Percentiles rank a stretch among this genome's conserved stretches.
Conservation (phyloP, 2,113 vertebrate species). For the Brachypteracias leptosomus region DNA sequence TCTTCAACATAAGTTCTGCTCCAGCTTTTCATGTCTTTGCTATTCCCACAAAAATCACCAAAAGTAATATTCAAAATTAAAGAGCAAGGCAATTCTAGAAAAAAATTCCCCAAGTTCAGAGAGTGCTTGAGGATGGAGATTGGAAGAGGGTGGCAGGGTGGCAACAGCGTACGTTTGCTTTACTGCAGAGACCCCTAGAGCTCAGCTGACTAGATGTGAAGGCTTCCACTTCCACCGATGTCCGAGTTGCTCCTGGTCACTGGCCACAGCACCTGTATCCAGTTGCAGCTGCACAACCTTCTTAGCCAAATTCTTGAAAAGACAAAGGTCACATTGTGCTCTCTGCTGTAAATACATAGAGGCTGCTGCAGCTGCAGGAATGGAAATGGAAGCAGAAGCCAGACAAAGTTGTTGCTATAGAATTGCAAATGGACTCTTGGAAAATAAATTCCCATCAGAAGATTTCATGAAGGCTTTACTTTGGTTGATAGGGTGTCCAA, state of each 20-base stretch:
- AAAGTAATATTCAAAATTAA: not conserved
- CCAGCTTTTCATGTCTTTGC: not conserved
- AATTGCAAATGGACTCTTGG: not conserved
- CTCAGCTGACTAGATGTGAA: not conserved
- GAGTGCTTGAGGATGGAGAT: not conserved
- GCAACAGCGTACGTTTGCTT: not conserved
- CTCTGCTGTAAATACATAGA: not conserved
- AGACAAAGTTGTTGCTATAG: not conserved
- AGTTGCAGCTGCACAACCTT: slow-evolving; percentile 4
- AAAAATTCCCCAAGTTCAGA: not conserved
- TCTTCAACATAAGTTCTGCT: not conserved
- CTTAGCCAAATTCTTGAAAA: not conserved
- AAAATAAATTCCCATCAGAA: slow-evolving; percentile 16
- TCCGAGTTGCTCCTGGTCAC: not conserved
- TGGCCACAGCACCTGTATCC: not conserved
- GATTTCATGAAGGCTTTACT: not conserved
- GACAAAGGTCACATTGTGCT: slow-evolving; percentile 41
- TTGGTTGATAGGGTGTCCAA: not conserved
- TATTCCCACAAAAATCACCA: not conserved
- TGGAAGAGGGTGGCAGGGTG: not conserved
- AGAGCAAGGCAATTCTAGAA: not conserved
- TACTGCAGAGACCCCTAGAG: not conserved
- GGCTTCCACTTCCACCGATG: not conserved
- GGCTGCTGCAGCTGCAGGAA: slow-evolving; percentile 7
- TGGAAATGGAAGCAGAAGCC: not conserved